Percentiles rank a stretch among this genome's conserved stretches.
These are phyloP conservation scores for Cephonodes hylas DNA, from an alignment of 2,888 invertebrate species.

Conservation along the genomic window DNA sequence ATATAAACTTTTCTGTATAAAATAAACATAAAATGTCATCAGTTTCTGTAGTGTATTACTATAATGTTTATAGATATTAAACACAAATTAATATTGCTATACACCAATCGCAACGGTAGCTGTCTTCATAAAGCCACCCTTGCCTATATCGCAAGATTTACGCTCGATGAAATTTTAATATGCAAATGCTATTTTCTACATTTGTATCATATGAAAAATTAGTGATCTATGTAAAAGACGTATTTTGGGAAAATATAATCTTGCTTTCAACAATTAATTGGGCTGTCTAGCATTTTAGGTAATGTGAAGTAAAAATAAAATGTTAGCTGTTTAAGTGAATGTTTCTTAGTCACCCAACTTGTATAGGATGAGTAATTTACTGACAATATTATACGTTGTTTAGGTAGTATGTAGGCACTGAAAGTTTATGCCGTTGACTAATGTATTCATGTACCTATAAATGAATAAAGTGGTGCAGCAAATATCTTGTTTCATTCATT, in stretches of 20 bases:
- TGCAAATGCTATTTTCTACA: constrained; percentile 54
- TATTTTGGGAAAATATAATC: constrained; percentile 30
- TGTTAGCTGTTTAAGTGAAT: constrained; percentile 25
- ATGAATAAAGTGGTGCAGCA: constrained; percentile 72
- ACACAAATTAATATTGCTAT: not conserved
- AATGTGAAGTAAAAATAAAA: constrained; percentile 4
- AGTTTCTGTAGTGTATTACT: not conserved
- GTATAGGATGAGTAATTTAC: constrained; percentile 67
- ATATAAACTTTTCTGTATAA: not conserved
- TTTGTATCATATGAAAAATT: constrained; percentile 49
- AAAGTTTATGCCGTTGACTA: constrained; percentile 77
- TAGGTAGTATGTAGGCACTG: constrained; percentile 79
- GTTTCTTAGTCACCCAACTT: constrained; percentile 63
- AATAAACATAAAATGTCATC: not conserved
- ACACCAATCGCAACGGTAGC: not conserved
- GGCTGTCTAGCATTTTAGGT: constrained; percentile 23
- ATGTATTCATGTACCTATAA: constrained; percentile 72
- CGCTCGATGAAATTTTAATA: constrained; percentile 15
- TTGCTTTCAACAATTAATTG: constrained; percentile 35
- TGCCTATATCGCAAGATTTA: not conserved
- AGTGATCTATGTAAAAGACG: constrained; percentile 26
- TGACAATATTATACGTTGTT: constrained; percentile 78
- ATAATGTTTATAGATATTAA: not conserved
- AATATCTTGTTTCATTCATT: constrained; percentile 35
- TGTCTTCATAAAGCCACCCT: not conserved